phyloP scores from a whole-genome alignment of 2,888 invertebrate species.

The Euzophera pinguis region DNA sequence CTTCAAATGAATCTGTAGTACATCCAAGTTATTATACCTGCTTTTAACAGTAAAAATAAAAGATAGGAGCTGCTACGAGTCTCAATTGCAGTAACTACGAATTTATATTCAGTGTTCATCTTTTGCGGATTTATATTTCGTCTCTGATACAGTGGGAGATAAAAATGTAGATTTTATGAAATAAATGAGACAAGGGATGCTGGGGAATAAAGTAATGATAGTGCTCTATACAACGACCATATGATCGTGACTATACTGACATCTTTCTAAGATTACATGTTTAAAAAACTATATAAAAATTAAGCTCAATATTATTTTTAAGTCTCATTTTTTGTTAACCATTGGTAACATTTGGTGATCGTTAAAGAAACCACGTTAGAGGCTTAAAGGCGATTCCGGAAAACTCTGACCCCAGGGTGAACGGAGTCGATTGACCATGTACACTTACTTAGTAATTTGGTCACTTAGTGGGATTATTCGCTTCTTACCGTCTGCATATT shows the following conservation, averaged over 20 bases:
- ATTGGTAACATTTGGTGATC: no score
- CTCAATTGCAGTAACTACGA: conserved; percentile 6
- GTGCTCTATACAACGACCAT: conserved; percentile 2
- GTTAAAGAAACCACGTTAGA: no score
- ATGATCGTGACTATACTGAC: neutral
- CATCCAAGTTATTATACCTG: neutral
- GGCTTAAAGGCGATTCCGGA: no score
- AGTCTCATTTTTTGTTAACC: no score
- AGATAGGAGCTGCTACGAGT: neutral
- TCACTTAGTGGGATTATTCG: no score
- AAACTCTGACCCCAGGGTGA: no score
- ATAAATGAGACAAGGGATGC: conserved; percentile 10
- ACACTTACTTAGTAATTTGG: no score
- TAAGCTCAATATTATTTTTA: no score
- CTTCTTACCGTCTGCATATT: no score
- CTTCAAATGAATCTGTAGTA: neutral
- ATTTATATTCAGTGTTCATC: conserved; percentile 10
- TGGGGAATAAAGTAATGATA: conserved; percentile 6
- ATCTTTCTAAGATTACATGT: neutral
- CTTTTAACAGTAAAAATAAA: neutral
- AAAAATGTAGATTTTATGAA: conserved; percentile 10
- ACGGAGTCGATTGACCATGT: no score
- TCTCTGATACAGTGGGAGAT: conserved; percentile 7
- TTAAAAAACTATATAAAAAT: no score
- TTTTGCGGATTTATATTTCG: conserved; percentile 9